A percentile compares a stretch with the other conserved stretches of the same genome.
Evolutionary conservation across 2,113 vertebrate genomes (phyloP).

Genomic region (Hystrix cristata): DNA sequence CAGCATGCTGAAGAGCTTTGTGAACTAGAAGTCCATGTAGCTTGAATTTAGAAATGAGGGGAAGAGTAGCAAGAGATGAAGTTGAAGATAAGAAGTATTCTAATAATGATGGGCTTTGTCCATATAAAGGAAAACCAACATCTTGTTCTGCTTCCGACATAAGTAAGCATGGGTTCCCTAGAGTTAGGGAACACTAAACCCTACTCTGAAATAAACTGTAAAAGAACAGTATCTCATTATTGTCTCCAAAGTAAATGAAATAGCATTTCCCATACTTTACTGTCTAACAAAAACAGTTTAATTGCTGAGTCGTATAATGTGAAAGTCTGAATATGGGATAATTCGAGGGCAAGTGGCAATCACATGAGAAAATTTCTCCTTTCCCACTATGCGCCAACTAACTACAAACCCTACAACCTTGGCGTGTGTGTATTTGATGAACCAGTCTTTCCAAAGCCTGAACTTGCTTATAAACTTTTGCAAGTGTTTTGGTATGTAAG

Average conservation of each 20-base stretch:
- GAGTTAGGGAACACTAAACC: background rate
- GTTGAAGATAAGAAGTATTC: background rate
- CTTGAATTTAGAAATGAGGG: background rate
- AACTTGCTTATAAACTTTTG: conserved; percentile 2
- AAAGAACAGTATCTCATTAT: background rate
- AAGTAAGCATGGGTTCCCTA: background rate
- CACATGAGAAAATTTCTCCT: background rate
- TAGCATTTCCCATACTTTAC: background rate
- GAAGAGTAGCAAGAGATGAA: background rate
- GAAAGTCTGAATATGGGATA: background rate
- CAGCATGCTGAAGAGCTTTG: background rate
- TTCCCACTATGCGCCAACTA: background rate
- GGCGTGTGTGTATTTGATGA: background rate
- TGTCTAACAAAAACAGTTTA: conserved; percentile 19
- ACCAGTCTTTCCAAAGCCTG: background rate
- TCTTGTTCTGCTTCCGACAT: background rate
- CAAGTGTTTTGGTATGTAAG: conserved; percentile 2
- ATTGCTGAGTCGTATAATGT: background rate
- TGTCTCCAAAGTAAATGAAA: conserved; percentile 4
- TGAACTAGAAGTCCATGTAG: background rate
- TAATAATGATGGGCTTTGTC: background rate
- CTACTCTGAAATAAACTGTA: background rate
- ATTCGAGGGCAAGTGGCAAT: background rate
- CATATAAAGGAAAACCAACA: background rate
- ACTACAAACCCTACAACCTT: background rate